Evolutionary conservation across 37 sponge, comb jelly and placozoan genomes (phyloP), one percentile per base, ranked within the genome.

Genomic region (Oscarella lobularis): DNA sequence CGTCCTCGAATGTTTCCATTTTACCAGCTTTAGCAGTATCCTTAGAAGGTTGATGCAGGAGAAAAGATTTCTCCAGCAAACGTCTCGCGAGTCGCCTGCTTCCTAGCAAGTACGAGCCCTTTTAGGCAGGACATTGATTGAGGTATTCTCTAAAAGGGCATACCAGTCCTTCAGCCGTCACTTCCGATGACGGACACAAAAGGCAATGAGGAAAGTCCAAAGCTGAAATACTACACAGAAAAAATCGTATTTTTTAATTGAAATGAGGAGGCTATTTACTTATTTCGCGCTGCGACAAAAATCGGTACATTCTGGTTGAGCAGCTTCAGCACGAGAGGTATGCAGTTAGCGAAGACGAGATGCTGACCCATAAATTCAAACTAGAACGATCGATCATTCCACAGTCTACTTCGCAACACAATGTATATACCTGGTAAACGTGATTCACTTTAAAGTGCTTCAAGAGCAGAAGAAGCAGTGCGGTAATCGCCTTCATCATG

Each of bases 351-450:
- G 54, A 93, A 96, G 30, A 96, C 88, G 33, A 96, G 83, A 67
- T 92, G 90, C 81, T 96, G 98, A 41, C 90, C 76, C 78, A 96
- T 73, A 54, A 87, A 92, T 75, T 96, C 98, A 73, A 92, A 96
- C 86, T 68, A 14, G 29, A 68, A 14, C 14, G 20, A 31, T 27
- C 35, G n/a, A n/a, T n/a, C n/a, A n/a, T n/a, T n/a, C n/a, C n/a
- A n/a, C n/a, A n/a, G n/a, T n/a, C n/a, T n/a, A n/a, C n/a, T n/a
- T n/a, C 60, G 20, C 60, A 20, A 29, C 20, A 9, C 9, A 9
- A 48, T 20, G 20, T 27, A 48, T 4, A 33, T n/a, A 74, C 75
- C 71, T 93, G 94, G 80, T 87, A 90, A 3, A 90, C 76, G 81
- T 93, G 94, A 74, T 93, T 93, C 20, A 91, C 73, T 48, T 92